phyloP scores from a whole-genome alignment of 1,140 invertebrate genomes.

The Adoxophyes honmai region DNA sequence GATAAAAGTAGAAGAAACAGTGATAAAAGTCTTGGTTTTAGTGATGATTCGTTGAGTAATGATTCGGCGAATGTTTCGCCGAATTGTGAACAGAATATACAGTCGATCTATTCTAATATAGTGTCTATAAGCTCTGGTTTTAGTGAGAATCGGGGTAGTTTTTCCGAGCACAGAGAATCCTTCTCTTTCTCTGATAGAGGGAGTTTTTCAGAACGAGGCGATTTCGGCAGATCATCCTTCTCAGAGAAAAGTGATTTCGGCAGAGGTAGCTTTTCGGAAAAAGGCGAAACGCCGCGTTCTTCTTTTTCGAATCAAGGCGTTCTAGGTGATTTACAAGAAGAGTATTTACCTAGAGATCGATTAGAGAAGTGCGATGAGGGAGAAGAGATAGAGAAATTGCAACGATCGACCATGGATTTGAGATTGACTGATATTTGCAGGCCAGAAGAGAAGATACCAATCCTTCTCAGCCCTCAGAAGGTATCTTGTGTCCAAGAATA shows the following conservation, averaged over 20 bases:
- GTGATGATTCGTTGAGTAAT: constrained; percentile 82
- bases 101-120: constrained; percentile 73
- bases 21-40: constrained; percentile 82
- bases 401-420: constrained; percentile 69
- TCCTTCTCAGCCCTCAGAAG: constrained; percentile 65
- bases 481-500: constrained; percentile 73
- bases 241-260: constrained; percentile 70
- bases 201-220: constrained; percentile 69
- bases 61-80: constrained; percentile 74
- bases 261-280: constrained; percentile 65
- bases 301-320: constrained; percentile 69
- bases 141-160: constrained; percentile 70
- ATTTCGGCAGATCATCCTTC: constrained; percentile 62
- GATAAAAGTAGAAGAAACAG: constrained; percentile 67
- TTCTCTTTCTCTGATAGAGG: constrained; percentile 74
- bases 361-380: constrained; percentile 64
- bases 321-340: constrained; percentile 68
- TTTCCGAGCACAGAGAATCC: constrained; percentile 70
- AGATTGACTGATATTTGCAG: constrained; percentile 62
- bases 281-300: constrained; percentile 69
- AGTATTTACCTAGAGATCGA: constrained; percentile 40
- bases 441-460: constrained; percentile 60
- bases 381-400: constrained; percentile 65
- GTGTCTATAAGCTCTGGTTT: constrained; percentile 73
- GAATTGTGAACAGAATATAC: constrained; percentile 72